These are phyloP conservation scores for Synergus itoensis DNA, from an alignment of 2,888 invertebrate species.

Conservation along the genomic window DNA sequence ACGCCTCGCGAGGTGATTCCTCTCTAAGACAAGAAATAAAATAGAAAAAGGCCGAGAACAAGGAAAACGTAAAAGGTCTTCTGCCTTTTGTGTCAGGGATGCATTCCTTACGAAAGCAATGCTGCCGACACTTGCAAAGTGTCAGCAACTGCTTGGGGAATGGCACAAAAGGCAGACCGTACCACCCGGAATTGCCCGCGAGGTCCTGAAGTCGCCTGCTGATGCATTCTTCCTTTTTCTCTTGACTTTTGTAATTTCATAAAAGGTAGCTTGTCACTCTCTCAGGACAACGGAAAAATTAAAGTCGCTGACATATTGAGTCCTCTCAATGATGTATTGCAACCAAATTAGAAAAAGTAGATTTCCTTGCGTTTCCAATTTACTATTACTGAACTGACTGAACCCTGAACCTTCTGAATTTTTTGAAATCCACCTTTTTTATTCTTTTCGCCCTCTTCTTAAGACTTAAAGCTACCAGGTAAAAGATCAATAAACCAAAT, in stretches of 20 bases:
- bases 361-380: neutral
- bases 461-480: neutral
- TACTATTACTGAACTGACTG: neutral
- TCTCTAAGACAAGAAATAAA: conserved; percentile 8
- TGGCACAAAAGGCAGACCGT: conserved; percentile 16
- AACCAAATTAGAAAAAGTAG: neutral
- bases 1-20: conserved; percentile 13
- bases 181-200: conserved; percentile 20
- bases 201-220: conserved; percentile 22
- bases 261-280: conserved; percentile 17
- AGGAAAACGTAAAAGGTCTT: conserved; percentile 28
- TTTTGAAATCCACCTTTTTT: neutral
- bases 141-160: conserved; percentile 18
- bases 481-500: neutral
- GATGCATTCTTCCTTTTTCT: conserved; percentile 36
- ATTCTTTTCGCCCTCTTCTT: neutral
- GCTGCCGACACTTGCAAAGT: conserved; percentile 28
- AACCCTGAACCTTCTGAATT: neutral
- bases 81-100: conserved; percentile 21
- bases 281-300: neutral
- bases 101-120: conserved; percentile 32
- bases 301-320: conserved; percentile 14
- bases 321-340: neutral
- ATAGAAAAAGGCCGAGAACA: conserved; percentile 10
- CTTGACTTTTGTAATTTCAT: conserved; percentile 1